These are phyloP conservation scores for Nomada fucata DNA, from an alignment of 2,888 invertebrate genomes.

Conservation along the genomic window DNA sequence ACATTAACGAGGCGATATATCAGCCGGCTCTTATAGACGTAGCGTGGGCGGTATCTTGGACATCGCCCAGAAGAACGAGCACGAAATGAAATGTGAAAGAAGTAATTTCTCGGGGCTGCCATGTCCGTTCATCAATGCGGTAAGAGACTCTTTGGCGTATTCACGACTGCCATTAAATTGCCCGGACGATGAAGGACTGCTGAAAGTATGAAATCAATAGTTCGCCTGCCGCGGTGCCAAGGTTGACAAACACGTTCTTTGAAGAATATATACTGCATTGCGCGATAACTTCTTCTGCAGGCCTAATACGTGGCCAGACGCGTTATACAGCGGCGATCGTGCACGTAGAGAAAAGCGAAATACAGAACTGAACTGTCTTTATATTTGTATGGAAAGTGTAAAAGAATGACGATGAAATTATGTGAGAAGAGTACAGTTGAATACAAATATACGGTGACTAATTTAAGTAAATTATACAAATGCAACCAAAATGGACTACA, in stretches of 20 bases:
- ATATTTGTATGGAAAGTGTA: too few species aligned
- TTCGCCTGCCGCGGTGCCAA: conserved; percentile 4
- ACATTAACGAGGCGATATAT: conserved; percentile 83
- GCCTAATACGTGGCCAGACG: too few species aligned
- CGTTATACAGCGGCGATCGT: too few species aligned
- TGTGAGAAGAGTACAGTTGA: too few species aligned
- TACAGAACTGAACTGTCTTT: too few species aligned
- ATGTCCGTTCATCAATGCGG: conserved; percentile 58
- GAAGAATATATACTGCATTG: neutral
- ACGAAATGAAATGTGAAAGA: conserved; percentile 77
- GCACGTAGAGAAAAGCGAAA: too few species aligned
- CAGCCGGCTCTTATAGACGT: conserved; percentile 72
- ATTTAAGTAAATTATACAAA: too few species aligned
- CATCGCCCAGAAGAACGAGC: conserved; percentile 76
- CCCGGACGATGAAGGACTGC: conserved; percentile 33
- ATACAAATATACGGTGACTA: too few species aligned
- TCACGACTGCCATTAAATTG: conserved; percentile 52
- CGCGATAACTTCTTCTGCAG: neutral
- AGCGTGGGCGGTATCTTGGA: conserved; percentile 77
- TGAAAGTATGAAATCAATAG: conserved; percentile 57
- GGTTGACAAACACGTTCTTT: conserved; percentile 25
- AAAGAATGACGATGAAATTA: too few species aligned
- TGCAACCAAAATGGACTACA: too few species aligned
- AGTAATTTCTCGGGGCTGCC: conserved; percentile 73
- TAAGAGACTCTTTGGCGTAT: conserved; percentile 55